Evolutionary conservation across 1,140 invertebrate genomes (phyloP).

Genomic region (Rhopalosiphum maidis): DNA sequence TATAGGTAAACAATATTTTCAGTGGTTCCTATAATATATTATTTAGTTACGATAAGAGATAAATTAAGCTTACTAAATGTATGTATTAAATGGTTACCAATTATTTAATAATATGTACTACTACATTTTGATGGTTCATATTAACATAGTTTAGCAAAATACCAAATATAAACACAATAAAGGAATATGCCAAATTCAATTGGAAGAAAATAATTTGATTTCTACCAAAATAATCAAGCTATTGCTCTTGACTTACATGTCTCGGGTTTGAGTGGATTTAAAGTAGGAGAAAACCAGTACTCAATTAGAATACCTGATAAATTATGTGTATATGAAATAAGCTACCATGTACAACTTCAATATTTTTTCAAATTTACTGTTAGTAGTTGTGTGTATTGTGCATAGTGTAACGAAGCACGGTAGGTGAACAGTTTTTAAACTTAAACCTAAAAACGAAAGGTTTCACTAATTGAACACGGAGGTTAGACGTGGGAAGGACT

Average conservation of each 20-base stretch:
- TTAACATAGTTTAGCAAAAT: neutral
- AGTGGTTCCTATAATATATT: neutral
- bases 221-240: neutral
- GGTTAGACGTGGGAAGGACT: neutral
- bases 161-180: neutral
- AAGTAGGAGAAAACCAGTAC: neutral
- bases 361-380: neutral
- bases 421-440: neutral
- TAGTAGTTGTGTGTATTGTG: neutral
- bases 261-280: neutral
- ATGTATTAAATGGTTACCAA: neutral
- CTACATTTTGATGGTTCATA: neutral
- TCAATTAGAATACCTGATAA: neutral
- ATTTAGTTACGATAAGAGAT: neutral
- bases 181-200: neutral
- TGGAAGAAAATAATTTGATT: neutral
- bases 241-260: neutral
- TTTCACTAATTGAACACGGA: neutral
- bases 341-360: neutral
- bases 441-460: neutral
- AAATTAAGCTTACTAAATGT: neutral
- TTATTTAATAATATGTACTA: neutral
- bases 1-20: neutral
- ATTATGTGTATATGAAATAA: neutral
- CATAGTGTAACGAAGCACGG: neutral